phyloP scores from a whole-genome alignment of 2,888 invertebrate species.

The Apotomis betuletana region DNA sequence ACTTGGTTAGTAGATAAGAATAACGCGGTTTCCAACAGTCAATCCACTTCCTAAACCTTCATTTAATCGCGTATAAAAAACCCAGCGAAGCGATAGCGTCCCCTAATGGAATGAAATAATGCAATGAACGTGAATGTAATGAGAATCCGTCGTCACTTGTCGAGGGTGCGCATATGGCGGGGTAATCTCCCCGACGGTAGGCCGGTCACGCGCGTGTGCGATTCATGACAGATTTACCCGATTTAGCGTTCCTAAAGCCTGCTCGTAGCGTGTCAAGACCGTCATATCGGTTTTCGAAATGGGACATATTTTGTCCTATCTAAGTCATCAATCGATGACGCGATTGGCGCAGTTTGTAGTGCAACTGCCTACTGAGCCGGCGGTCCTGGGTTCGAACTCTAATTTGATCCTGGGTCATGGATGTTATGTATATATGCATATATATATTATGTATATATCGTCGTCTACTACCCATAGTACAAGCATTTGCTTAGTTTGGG shows the following conservation, averaged over 20 bases:
- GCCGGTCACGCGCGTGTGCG: constrained; percentile 61
- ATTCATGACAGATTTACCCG: constrained; percentile 67
- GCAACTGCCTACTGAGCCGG: too few species aligned
- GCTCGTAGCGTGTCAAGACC: constrained; percentile 22
- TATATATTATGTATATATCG: too few species aligned
- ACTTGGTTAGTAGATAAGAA: not conserved
- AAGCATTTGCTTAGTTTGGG: too few species aligned
- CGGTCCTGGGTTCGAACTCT: too few species aligned
- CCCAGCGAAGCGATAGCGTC: constrained; percentile 43
- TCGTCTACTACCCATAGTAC: too few species aligned
- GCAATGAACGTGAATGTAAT: constrained; percentile 68
- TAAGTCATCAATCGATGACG: too few species aligned
- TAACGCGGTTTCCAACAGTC: constrained; percentile 7
- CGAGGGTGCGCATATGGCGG: constrained; percentile 53
- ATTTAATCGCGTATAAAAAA: constrained; percentile 36
- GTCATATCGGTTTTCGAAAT: constrained; percentile 12
- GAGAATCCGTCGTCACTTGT: constrained; percentile 57
- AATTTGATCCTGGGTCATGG: too few species aligned
- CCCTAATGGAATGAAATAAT: constrained; percentile 67
- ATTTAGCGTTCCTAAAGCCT: constrained; percentile 40
- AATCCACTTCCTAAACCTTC: constrained; percentile 25
- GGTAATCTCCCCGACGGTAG: constrained; percentile 63
- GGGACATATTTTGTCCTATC: too few species aligned
- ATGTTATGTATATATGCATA: too few species aligned
- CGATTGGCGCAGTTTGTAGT: too few species aligned